Evolutionary conservation across 2,888 invertebrate genomes (phyloP).

Genomic region (Melieria picta): DNA sequence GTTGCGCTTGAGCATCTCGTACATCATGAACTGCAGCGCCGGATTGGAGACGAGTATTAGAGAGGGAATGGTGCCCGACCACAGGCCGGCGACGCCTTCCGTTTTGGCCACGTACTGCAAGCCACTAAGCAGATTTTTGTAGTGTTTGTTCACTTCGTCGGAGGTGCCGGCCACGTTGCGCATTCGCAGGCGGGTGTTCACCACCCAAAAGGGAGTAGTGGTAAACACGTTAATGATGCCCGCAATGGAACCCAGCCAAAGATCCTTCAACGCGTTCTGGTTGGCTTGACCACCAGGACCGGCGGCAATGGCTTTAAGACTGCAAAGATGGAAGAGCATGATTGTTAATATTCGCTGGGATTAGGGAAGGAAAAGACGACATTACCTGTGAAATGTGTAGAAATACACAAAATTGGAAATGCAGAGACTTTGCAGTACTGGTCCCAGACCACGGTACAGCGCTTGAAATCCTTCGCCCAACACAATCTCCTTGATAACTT

Average conservation of each 20-base stretch:
- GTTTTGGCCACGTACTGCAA: slow-evolving; percentile 75
- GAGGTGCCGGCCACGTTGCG: slow-evolving; percentile 68
- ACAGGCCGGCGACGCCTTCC: slow-evolving; percentile 81
- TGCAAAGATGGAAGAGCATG: slow-evolving; percentile 51
- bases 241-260: slow-evolving; percentile 80
- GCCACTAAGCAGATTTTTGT: slow-evolving; percentile 72
- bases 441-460: slow-evolving; percentile 78
- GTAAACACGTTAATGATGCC: slow-evolving; percentile 85
- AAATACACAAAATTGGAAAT: slow-evolving; percentile 95
- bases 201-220: slow-evolving; percentile 93
- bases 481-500: slow-evolving; percentile 73
- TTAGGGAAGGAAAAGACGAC: background rate
- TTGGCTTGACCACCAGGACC: slow-evolving; percentile 52
- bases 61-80: slow-evolving; percentile 87
- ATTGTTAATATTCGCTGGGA: background rate
- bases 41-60: slow-evolving; percentile 89
- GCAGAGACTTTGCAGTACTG: slow-evolving; percentile 85
- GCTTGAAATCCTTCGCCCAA: slow-evolving; percentile 74
- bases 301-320: slow-evolving; percentile 72
- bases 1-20: slow-evolving; percentile 84
- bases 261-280: slow-evolving; percentile 76
- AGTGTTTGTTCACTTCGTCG: slow-evolving; percentile 60
- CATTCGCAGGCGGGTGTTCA: slow-evolving; percentile 88
- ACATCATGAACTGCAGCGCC: slow-evolving; percentile 91
- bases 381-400: slow-evolving; percentile 79